Percentiles rank a stretch among this genome's conserved stretches.
phyloP scores from a whole-genome alignment of 2,888 invertebrate genomes.

The Patella ulyssiponensis region DNA sequence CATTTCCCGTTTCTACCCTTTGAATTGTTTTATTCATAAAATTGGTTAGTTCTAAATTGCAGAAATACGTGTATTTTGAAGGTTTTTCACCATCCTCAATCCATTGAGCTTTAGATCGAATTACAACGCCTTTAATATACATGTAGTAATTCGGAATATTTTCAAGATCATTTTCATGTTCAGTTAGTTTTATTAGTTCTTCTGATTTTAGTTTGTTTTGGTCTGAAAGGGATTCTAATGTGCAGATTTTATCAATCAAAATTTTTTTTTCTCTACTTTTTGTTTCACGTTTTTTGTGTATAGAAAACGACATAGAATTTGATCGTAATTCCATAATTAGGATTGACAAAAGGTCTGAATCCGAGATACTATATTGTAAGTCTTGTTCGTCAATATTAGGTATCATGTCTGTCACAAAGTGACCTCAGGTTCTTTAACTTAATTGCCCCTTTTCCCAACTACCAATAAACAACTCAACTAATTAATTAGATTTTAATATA shows the following conservation, averaged over 20 bases:
- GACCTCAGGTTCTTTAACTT: too few relatives aligned
- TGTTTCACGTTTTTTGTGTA: neutral
- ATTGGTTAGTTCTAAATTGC: neutral
- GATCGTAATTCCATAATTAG: too few relatives aligned
- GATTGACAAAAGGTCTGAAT: neutral
- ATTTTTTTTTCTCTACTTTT: neutral
- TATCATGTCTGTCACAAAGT: neutral
- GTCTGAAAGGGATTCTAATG: neutral
- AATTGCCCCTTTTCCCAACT: too few relatives aligned
- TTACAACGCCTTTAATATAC: neutral
- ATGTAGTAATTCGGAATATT: neutral
- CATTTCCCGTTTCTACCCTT: neutral
- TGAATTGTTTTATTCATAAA: conserved; percentile 1
- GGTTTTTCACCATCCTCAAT: conserved; percentile 2
- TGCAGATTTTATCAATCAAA: neutral
- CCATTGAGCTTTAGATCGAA: neutral
- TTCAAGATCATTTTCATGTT: neutral
- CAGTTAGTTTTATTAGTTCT: neutral
- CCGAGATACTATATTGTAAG: neutral
- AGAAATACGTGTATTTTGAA: neutral
- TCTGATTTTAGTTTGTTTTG: too few relatives aligned
- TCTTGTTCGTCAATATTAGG: neutral
- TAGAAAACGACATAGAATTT: neutral
- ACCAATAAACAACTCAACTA: too few relatives aligned
- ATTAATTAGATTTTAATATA: too few relatives aligned